phyloP scores from a whole-genome alignment of 2,113 vertebrate species.

The Amphilophus citrinellus region DNA sequence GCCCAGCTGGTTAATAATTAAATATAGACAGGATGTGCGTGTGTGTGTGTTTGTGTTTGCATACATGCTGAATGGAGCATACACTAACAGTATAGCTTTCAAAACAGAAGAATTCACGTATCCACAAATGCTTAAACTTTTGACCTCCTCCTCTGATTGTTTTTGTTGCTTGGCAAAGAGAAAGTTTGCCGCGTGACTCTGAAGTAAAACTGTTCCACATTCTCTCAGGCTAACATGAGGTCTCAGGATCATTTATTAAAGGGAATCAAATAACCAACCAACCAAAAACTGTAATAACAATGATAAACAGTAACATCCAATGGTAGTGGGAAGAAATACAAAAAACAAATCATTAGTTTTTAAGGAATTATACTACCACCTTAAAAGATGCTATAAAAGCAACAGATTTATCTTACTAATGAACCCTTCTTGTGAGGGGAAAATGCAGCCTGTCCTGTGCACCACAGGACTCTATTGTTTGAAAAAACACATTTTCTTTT shows the following conservation, averaged over 20 bases:
- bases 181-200: background rate
- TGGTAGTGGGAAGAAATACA: background rate
- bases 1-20: conserved; percentile 66
- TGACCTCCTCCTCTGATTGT: background rate
- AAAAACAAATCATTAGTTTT: background rate
- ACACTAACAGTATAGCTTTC: background rate
- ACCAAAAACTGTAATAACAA: background rate
- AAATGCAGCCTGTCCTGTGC: background rate
- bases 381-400: background rate
- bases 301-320: background rate
- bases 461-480: background rate
- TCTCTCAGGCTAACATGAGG: conserved; percentile 3
- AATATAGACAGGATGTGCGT: conserved; percentile 21
- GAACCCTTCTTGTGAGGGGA: background rate
- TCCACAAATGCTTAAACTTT: background rate
- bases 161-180: background rate
- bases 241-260: background rate
- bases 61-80: background rate
- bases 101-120: background rate
- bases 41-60: conserved; percentile 13
- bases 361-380: background rate
- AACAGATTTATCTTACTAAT: background rate
- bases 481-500: background rate
- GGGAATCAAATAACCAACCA: background rate
- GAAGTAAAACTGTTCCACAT: background rate